Conservation (phyloP, 2,113 vertebrate genomes). For the Synchiropus splendidus region DNA sequence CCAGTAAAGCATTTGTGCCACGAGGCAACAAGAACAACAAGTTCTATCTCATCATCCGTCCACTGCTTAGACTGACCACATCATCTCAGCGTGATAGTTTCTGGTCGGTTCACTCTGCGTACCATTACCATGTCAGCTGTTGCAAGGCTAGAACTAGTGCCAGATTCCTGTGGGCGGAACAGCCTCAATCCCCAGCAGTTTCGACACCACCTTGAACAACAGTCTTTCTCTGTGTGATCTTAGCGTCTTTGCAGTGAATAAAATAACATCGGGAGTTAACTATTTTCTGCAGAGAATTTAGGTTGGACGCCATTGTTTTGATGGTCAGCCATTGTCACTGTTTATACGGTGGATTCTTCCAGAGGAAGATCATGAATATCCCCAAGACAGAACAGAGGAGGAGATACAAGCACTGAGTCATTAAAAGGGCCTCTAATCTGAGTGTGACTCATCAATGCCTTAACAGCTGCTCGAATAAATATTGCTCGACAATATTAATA, state of each 20-base stretch:
- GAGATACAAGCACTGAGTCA: background rate
- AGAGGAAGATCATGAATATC: slow-evolving; percentile 4
- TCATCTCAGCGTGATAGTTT: slow-evolving; percentile 27
- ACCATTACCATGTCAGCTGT: slow-evolving; percentile 36
- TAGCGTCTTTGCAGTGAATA: slow-evolving; percentile 11
- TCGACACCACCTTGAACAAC: slow-evolving; percentile 37
- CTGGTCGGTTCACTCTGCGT: slow-evolving; percentile 23
- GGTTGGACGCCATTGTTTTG: slow-evolving; percentile 17
- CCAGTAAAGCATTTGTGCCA: slow-evolving; percentile 9
- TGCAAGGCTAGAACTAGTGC: slow-evolving; percentile 23
- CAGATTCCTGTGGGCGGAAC: slow-evolving; percentile 34
- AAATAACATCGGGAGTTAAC: slow-evolving; percentile 16
- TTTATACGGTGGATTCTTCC: slow-evolving; percentile 23
- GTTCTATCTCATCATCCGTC: slow-evolving; percentile 29
- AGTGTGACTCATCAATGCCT: background rate
- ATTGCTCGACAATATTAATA: too few species aligned
- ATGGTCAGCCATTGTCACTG: slow-evolving; percentile 20
- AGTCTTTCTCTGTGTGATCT: slow-evolving; percentile 31
- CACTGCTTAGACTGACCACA: too few species aligned
- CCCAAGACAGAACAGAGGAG: background rate
- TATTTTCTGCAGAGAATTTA: slow-evolving; percentile 19
- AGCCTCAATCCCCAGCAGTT: slow-evolving; percentile 21
- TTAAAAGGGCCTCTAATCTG: slow-evolving; percentile 1
- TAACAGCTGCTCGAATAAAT: too few species aligned
- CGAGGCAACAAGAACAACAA: slow-evolving; percentile 5